Evolutionary conservation across 2,797 vertebrate genomes (phyloP).

Genomic region (Botia kubotai): DNA sequence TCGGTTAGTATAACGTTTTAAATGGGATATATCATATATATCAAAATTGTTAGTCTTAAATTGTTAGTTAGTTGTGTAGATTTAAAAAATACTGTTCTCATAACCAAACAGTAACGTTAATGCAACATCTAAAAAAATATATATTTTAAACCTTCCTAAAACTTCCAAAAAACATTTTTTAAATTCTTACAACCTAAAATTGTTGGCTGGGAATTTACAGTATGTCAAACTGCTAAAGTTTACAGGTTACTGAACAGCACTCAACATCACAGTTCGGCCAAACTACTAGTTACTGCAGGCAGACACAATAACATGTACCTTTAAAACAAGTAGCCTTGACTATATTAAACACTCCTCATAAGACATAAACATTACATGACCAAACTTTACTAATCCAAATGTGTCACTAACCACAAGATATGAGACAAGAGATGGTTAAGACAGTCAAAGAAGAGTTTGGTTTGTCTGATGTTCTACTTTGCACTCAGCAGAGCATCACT

Average conservation of each 20-base stretch:
- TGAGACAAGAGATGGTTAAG: not conserved
- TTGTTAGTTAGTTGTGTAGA: no score
- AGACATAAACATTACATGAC: not conserved
- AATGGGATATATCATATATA: no score
- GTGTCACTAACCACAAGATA: constrained; percentile 10
- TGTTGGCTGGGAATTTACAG: not conserved
- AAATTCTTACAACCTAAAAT: no score
- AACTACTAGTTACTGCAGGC: no score
- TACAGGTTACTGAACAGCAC: not conserved
- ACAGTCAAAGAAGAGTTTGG: not conserved
- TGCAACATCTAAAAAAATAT: no score
- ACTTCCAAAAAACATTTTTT: no score
- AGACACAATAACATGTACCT: no score
- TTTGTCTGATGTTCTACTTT: constrained; percentile 34
- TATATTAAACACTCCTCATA: not conserved
- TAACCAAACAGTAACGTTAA: no score
- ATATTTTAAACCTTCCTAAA: no score
- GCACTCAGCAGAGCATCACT: constrained; percentile 46
- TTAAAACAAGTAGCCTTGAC: not conserved
- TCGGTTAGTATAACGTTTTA: no score
- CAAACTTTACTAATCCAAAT: constrained; percentile 7
- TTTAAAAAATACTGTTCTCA: no score
- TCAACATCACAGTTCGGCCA: not conserved
- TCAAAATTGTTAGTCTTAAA: no score
- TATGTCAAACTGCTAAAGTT: not conserved